A percentile compares a stretch with the other conserved stretches of the same genome.
Evolutionary conservation across 1,140 invertebrate species (phyloP).

Genomic region (Drosophila watanabei): DNA sequence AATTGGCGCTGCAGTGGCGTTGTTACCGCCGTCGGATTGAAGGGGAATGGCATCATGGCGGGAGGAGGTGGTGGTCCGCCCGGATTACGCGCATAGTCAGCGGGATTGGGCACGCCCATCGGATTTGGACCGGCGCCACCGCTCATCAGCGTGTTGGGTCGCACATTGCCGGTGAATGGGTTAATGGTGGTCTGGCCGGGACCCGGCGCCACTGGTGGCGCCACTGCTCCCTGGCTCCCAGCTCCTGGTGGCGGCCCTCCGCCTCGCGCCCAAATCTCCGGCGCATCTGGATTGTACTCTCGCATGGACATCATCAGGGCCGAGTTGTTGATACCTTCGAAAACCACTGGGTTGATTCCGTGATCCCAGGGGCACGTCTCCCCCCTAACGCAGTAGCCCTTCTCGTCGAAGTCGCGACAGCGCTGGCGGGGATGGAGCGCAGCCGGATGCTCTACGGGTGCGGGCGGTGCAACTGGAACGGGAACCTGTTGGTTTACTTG

Average conservation of each 20-base stretch:
- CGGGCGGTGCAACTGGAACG: constrained; percentile 32
- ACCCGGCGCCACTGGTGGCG: constrained; percentile 33
- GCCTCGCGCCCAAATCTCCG: constrained; percentile 89
- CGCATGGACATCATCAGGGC: constrained; percentile 87
- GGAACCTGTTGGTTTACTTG: constrained; percentile 16
- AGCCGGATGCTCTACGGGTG: constrained; percentile 50
- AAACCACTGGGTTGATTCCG: constrained; percentile 96
- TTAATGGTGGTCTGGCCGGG: constrained; percentile 71
- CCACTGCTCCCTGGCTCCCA: constrained; percentile 65
- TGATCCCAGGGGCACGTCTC: constrained; percentile 98
- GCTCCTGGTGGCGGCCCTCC: constrained; percentile 72
- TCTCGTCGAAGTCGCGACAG: constrained; percentile 88
- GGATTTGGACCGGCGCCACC: constrained; percentile 45
- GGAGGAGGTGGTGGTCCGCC: constrained; percentile 47
- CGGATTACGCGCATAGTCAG: constrained; percentile 66
- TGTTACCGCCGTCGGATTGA: constrained; percentile 75
- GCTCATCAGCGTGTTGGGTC: constrained; percentile 48
- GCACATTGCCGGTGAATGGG: constrained; percentile 77
- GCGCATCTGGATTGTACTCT: constrained; percentile 95
- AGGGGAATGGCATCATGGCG: constrained; percentile 78
- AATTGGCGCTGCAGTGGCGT: constrained; percentile 87
- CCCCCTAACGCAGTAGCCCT: constrained; percentile 97
- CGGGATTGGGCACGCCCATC: constrained; percentile 69
- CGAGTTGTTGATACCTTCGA: constrained; percentile 91
- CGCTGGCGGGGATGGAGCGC: constrained; percentile 65